A percentile compares a stretch with the other conserved stretches of the same genome.
Evolutionary conservation across 2,113 vertebrate species (phyloP).

Genomic region (Protomyctophum bolini): DNA sequence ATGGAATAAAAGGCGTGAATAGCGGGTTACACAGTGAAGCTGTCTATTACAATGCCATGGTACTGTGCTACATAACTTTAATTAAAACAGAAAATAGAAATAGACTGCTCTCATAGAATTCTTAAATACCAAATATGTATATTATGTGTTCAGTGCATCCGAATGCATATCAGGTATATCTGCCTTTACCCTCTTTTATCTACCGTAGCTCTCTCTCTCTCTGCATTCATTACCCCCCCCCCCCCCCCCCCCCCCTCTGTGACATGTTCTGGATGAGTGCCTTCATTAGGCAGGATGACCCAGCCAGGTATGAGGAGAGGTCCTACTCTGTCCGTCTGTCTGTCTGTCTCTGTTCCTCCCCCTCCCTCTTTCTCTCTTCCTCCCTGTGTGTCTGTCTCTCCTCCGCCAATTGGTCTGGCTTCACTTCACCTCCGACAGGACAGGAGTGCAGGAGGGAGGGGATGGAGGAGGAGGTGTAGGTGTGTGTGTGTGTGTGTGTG

Average conservation of each 20-base stretch:
- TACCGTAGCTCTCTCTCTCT: no score
- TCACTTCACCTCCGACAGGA: slow-evolving; percentile 68
- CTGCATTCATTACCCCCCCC: not conserved
- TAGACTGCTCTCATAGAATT: no score
- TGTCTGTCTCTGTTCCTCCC: slow-evolving; percentile 3
- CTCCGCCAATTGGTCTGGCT: slow-evolving; percentile 69
- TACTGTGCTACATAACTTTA: no score
- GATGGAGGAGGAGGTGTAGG: not conserved
- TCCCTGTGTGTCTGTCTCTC: slow-evolving; percentile 20
- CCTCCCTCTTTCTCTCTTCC: slow-evolving; percentile 20
- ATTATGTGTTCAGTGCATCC: no score
- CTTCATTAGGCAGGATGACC: slow-evolving; percentile 70
- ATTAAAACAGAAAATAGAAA: no score
- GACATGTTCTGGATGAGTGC: slow-evolving; percentile 50
- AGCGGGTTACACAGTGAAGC: no score
- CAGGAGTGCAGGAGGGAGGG: slow-evolving; percentile 19
- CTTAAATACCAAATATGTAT: no score
- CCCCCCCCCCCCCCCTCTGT: slow-evolving; percentile 13
- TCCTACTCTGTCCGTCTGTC: slow-evolving; percentile 33
- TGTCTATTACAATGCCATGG: no score
- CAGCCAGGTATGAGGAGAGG: slow-evolving; percentile 62
- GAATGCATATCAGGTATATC: no score
- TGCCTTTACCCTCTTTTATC: no score
- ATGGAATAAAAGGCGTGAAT: no score
- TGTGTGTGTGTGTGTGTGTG: no score